Evolutionary conservation across 2,888 invertebrate species (phyloP), one percentile per base, ranked within the genome.

Genomic region (Orchesellides sinensis): DNA sequence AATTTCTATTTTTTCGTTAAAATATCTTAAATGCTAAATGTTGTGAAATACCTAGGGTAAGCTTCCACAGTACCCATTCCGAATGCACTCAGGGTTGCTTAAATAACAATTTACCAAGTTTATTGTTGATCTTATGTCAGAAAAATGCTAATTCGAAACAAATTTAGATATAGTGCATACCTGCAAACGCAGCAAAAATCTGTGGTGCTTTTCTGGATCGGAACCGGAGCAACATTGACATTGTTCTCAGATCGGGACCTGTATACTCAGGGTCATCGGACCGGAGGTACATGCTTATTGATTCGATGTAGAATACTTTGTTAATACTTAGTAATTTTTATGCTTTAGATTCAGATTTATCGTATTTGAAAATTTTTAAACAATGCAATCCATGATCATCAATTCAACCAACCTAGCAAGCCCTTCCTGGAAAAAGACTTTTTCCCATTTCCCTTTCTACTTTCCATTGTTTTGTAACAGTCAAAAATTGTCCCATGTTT

Each of bases 11-110:
- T 3, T 29, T 29, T 29, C 25, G 29, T 25, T 14, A 10, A 32
- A 32, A 32, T 32, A 32, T 10, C 10, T 32, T 32, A 32, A 32
- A 32, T 5, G 10, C 32, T 32, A 40, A 14, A 40, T 40, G n/a
- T 40, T 40, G 40, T 40, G 40, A 5, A 23, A 4, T 73, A 74
- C 73, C 63, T 63, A 2, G 85, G 75, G 65, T 80, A 87, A 0
- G 81, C 85, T 66, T 85, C 80, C 5, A 86, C 84, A 17, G 87
- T 85, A 29, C 87, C 87, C 83, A 86, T 83, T 61, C 83, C 85
- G 32, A 87, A 86, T 6, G 86, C 87, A 23, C 86, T 84, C 19
- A 87, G 40, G 8, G 85, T 84, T 17, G 85, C 87, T 87, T 61
- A 32, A 17, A 17, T 32, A 32, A 35, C 32, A 35, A 40, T 2